A percentile compares a stretch with the other conserved stretches of the same genome.
These are phyloP conservation scores for Rhagonycha lutea DNA, from an alignment of 2,888 invertebrate genomes.

Conservation along the genomic window DNA sequence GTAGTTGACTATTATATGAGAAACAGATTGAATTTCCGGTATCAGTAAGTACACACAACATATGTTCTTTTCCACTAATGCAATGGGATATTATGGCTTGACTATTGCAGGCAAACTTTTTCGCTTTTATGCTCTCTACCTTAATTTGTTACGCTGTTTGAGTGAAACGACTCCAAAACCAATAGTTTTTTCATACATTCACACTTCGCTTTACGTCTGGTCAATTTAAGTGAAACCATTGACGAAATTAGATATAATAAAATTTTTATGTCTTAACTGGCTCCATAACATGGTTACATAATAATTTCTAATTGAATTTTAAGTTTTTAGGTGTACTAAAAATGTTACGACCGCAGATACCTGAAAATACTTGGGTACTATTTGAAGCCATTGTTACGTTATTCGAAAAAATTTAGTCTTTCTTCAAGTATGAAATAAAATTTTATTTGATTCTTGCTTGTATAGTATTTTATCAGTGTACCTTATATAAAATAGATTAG, in stretches of 20 bases:
- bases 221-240: not conserved
- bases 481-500: constrained; percentile 14
- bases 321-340: not conserved
- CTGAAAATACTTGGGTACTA: not conserved
- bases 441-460: too few relatives aligned
- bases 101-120: constrained; percentile 22
- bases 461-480: constrained; percentile 22
- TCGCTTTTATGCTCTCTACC: constrained; percentile 7
- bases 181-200: not conserved
- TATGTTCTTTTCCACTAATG: constrained; percentile 36
- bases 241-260: not conserved
- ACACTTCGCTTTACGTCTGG: not conserved
- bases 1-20: constrained; percentile 42
- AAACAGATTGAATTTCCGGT: constrained; percentile 53
- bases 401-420: not conserved
- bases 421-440: not conserved
- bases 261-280: not conserved
- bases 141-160: constrained; percentile 20
- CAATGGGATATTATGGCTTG: constrained; percentile 38
- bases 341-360: not conserved
- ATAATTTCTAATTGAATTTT: not conserved
- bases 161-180: constrained; percentile 3
- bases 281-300: not conserved
- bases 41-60: constrained; percentile 32
- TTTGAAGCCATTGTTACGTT: not conserved